Percentiles rank a stretch among this genome's conserved stretches.
phyloP scores from a whole-genome alignment of 2,797 vertebrate genomes.

The Phalanger gymnotis region DNA sequence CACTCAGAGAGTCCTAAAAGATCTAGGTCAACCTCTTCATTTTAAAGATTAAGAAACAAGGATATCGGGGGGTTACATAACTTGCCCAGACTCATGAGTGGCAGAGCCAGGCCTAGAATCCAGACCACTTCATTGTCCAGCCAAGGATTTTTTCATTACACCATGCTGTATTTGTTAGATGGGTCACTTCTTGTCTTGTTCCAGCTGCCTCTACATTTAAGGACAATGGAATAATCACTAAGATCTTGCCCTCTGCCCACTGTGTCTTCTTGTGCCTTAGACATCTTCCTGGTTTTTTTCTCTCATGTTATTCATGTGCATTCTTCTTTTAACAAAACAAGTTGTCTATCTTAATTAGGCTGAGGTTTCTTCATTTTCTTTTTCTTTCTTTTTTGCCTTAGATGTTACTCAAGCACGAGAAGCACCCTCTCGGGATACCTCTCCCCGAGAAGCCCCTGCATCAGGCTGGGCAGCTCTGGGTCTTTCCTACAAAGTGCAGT shows the following conservation, averaged over 20 bases:
- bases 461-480: constrained; percentile 98
- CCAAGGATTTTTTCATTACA: not conserved
- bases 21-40: not conserved
- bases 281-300: not conserved
- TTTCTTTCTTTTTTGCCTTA: constrained; percentile 76
- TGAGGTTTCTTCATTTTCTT: not conserved
- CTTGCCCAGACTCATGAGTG: not conserved
- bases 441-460: constrained; percentile 93
- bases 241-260: not conserved
- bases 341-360: not conserved
- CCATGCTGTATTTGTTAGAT: not conserved
- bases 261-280: constrained; percentile 23
- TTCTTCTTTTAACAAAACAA: not conserved
- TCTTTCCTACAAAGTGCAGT: constrained; percentile 97
- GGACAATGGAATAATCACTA: not conserved
- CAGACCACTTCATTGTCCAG: not conserved
- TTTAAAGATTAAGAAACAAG: not conserved
- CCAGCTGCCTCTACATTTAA: not conserved
- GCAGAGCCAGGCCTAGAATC: not conserved
- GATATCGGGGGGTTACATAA: not conserved
- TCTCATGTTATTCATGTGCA: not conserved
- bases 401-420: constrained; percentile 91
- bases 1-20: constrained; percentile 2
- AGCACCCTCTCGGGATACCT: constrained; percentile 92
- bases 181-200: constrained; percentile 19